Base-by-base conservation (phyloP, 2,113 vertebrate species). In the Axis porcinus region DNA sequence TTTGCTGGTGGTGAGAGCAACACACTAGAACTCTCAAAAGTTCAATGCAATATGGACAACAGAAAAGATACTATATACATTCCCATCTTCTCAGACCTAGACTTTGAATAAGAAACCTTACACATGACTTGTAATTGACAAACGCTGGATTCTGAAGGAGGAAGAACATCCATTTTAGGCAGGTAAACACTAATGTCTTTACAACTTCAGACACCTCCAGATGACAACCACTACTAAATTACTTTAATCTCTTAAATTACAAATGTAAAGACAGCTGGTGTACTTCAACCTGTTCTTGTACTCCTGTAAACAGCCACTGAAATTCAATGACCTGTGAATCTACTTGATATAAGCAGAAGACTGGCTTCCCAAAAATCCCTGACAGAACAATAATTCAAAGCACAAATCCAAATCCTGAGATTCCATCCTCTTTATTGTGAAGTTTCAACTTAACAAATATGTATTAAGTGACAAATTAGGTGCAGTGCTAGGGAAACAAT, bases 251-350 rank as follows among this genome's bases (percentile, higher is more conserved):
- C 33, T 82, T 84, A 27, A 40, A 55, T 36, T 9, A 84, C 52
- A 27, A 27, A 27, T 16, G 23, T 40, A 79, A 95, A 90, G 50
- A 36, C 15, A 89, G 25, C 85, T 93, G 40, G 12, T 25, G 40
- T 60, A 67, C 52, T 89, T 92, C 52, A 57, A n/a, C 86, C 78
- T 95, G 55, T 17, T 79, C 76, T 76, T 91, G 3, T 57, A 64
- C 19, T 91, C 96, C 67, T 23, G 36, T 30, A 36, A 78, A 82
- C 40, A 82, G 17, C 54, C 79, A 62, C 30, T 92, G 90, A 92
- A 97, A 84, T 74, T 82, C 93, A 96, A 89, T 16, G 57, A 47
- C 45, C 92, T 93, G 16, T 82, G 30, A 89, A 57, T 79, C 89
- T 60, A 23, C 70, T 33, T 67, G 8, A 57, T 50, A 33, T 36